phyloP scores from a whole-genome alignment of 2,797 vertebrate species.

The Sciaenops ocellatus region DNA sequence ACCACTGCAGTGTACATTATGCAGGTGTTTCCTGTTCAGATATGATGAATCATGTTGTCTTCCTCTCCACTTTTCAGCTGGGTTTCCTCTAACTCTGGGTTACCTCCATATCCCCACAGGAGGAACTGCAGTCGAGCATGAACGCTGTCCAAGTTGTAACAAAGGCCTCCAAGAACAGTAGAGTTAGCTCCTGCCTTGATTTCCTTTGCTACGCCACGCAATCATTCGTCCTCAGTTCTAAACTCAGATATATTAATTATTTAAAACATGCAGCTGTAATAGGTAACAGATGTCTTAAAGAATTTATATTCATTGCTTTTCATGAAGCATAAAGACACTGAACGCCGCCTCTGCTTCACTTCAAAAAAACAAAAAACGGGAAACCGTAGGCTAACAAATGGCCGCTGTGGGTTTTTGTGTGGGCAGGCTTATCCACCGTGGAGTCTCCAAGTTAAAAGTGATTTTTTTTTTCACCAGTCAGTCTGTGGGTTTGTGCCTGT shows the following conservation, averaged over 20 bases:
- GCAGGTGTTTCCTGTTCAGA: conserved; percentile 83
- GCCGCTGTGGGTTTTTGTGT: conserved; percentile 42
- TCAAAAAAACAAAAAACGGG: conserved; percentile 30
- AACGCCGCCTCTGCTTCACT: conserved; percentile 22
- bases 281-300: conserved; percentile 25
- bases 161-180: conserved; percentile 41
- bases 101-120: conserved; percentile 51
- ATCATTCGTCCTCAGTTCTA: conserved; percentile 7
- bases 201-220: not conserved
- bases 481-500: conserved; percentile 20
- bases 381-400: conserved; percentile 43
- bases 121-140: conserved; percentile 40
- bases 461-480: conserved; percentile 14
- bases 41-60: conserved; percentile 72
- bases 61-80: conserved; percentile 70
- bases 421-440: conserved; percentile 31
- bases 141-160: conserved; percentile 44
- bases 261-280: not conserved
- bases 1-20: conserved; percentile 38
- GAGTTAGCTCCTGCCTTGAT: not conserved
- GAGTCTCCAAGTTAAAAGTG: conserved; percentile 38
- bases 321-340: conserved; percentile 16
- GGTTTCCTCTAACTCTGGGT: conserved; percentile 65
- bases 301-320: conserved; percentile 25
- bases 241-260: conserved; percentile 15